phyloP scores from a whole-genome alignment of 2,113 vertebrate genomes.

The Columba livia region DNA sequence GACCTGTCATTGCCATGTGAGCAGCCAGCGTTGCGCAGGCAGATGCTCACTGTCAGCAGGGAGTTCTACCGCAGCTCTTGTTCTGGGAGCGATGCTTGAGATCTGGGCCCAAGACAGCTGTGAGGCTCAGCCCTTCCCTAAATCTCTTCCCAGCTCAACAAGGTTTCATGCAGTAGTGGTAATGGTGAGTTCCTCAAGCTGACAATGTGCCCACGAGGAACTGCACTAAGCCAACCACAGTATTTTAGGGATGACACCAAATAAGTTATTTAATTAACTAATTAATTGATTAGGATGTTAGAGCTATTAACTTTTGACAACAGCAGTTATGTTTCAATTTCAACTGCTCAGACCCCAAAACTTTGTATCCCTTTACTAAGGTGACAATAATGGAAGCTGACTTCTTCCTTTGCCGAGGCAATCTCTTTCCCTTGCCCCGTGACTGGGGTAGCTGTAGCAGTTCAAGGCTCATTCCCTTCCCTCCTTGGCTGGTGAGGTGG shows the following conservation, averaged over 20 bases:
- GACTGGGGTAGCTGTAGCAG: neutral
- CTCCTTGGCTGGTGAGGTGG: neutral
- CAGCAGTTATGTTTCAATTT: neutral
- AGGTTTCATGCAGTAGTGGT: neutral
- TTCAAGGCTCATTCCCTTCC: neutral
- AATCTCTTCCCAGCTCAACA: neutral
- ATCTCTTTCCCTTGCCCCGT: neutral
- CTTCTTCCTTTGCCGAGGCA: neutral
- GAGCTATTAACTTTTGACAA: neutral
- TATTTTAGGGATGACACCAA: neutral
- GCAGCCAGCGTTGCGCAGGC: neutral
- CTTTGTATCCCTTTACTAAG: neutral
- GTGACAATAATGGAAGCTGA: neutral
- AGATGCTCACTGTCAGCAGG: neutral
- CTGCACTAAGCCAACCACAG: neutral
- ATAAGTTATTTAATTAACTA: neutral
- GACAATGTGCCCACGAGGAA: rapidly evolving
- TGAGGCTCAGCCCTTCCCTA: neutral
- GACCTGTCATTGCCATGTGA: neutral
- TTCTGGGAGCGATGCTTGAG: neutral
- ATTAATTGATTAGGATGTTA: neutral
- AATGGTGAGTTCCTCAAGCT: rapidly evolving
- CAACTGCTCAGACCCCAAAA: neutral
- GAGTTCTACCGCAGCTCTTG: neutral
- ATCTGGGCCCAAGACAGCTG: neutral